Evolutionary conservation across 2,113 vertebrate genomes (phyloP).

Genomic region (Aptenodytes patagonicus): DNA sequence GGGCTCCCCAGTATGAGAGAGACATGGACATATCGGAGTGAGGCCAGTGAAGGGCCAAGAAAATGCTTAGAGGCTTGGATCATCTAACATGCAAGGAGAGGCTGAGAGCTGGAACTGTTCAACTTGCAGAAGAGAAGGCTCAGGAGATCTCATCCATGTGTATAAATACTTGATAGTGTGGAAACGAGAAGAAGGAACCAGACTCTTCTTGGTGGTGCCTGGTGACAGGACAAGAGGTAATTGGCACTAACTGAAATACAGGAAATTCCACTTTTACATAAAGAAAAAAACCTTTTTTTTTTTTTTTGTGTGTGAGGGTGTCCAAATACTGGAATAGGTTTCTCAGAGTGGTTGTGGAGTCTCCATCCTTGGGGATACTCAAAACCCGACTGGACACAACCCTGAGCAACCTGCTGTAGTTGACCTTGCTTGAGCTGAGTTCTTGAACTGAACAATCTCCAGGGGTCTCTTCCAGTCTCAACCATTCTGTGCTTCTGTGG

Average conservation of each 20-base stretch:
- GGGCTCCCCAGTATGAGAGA: not conserved
- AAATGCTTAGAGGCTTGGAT: not conserved
- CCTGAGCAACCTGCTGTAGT: not conserved
- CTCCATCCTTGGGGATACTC: not conserved
- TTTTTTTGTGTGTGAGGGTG: not conserved
- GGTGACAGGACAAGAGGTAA: not conserved
- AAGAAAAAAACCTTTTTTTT: not conserved
- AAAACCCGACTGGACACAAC: accelerated
- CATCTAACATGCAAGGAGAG: not conserved
- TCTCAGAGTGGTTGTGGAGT: not conserved
- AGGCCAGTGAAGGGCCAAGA: no score
- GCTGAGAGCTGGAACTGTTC: not conserved
- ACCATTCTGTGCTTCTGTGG: not conserved
- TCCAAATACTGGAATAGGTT: not conserved
- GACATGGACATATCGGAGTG: not conserved
- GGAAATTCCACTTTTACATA: not conserved
- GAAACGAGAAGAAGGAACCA: not conserved
- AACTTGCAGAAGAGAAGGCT: not conserved
- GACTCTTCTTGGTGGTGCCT: not conserved
- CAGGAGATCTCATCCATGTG: not conserved
- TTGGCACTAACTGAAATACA: not conserved
- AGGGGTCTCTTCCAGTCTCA: not conserved
- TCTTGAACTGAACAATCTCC: not conserved
- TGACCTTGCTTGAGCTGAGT: not conserved
- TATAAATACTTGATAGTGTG: not conserved